phyloP scores from a whole-genome alignment of 2,113 vertebrate genomes.

The Megalops atlanticus region DNA sequence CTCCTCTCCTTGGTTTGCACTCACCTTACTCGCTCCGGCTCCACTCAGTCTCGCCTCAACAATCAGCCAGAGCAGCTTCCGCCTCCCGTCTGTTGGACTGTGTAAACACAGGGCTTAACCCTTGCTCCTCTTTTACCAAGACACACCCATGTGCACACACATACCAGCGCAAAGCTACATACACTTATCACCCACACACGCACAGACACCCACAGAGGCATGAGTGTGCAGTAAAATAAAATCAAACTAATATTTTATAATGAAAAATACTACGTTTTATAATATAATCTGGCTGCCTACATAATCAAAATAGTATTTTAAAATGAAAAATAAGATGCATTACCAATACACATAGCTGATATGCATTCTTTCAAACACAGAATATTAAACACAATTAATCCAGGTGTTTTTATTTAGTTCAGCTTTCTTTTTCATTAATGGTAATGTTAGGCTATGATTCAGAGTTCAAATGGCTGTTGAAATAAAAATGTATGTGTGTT shows the following conservation, averaged over 20 bases:
- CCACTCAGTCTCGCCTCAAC: slow-evolving; percentile 71
- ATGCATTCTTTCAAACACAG: neutral
- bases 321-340: too few species aligned
- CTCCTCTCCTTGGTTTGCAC: slow-evolving; percentile 60
- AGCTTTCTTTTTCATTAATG: neutral
- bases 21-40: slow-evolving; percentile 76
- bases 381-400: neutral
- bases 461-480: neutral
- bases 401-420: neutral
- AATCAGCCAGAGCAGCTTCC: slow-evolving; percentile 56
- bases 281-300: too few species aligned
- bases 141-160: neutral
- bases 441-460: neutral
- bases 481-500: too few species aligned
- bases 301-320: too few species aligned
- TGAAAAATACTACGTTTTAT: too few species aligned
- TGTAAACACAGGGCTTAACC: slow-evolving; percentile 46
- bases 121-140: slow-evolving; percentile 25
- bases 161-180: neutral
- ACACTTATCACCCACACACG: neutral
- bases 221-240: too few species aligned
- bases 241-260: too few species aligned
- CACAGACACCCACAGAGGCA: neutral
- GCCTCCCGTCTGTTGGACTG: slow-evolving; percentile 34
- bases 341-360: too few species aligned